These are phyloP conservation scores for Trisateles emortualis DNA, from an alignment of 2,888 invertebrate species.

Conservation along the genomic window DNA sequence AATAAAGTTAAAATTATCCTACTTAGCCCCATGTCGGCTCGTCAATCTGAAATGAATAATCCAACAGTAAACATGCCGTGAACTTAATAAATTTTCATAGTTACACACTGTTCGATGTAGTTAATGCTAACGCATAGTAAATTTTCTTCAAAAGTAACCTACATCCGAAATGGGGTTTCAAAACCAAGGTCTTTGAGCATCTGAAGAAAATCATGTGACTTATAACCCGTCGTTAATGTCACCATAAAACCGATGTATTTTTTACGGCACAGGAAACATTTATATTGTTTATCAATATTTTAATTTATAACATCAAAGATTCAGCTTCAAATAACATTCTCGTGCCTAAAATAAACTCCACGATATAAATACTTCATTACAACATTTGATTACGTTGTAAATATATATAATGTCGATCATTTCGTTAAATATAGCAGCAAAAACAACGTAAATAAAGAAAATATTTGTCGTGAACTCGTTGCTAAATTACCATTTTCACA, in stretches of 20 bases:
- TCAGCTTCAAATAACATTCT: slow-evolving; percentile 6
- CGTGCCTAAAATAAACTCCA: neutral
- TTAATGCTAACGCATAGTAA: slow-evolving; percentile 55
- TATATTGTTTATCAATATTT: slow-evolving; percentile 46
- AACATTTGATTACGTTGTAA: neutral
- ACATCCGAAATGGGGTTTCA: slow-evolving; percentile 62
- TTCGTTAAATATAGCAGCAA: neutral
- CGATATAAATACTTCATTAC: neutral
- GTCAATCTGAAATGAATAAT: slow-evolving; percentile 52
- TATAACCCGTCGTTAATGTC: slow-evolving; percentile 53
- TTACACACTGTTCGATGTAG: slow-evolving; percentile 41
- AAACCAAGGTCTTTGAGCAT: slow-evolving; percentile 60
- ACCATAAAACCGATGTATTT: slow-evolving; percentile 54
- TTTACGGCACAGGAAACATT: slow-evolving; percentile 41
- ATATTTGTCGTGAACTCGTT: neutral
- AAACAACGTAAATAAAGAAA: neutral
- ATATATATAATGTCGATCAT: neutral
- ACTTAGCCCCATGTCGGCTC: slow-evolving; percentile 44
- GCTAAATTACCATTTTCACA: neutral
- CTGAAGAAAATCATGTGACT: slow-evolving; percentile 54
- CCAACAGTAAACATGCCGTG: slow-evolving; percentile 59
- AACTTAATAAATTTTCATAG: slow-evolving; percentile 69
- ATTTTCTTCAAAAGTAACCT: slow-evolving; percentile 75
- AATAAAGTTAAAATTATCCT: slow-evolving; percentile 34
- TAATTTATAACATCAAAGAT: slow-evolving; percentile 28